Base-by-base conservation (phyloP, 2,888 invertebrate genomes). In the Agonopterix heracliana region DNA sequence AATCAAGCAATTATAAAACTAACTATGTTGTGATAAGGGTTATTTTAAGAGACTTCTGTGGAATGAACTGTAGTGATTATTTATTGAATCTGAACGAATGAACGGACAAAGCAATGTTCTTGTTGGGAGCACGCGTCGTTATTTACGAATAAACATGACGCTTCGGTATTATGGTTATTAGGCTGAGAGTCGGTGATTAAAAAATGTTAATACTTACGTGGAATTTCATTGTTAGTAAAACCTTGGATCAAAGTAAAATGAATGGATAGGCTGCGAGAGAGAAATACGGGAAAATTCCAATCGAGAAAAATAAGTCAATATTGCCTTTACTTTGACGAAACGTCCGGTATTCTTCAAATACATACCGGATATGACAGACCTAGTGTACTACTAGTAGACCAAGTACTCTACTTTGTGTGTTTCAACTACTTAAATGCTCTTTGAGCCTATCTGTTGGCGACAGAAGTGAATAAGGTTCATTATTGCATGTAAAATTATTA, bases 121-220 rank as follows among this genome's bases (percentile, higher is more conserved):
- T 26, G 67, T 68, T 69, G 70, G 54, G 68, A 73, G 74, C 78
- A 76, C 69, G 76, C 73, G 76, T 79, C 81, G 84, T 84, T 85
- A 83, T 84, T 85, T 82, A 81, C 71, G 77, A 79, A 78, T 78
- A 78, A 77, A 84, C 82, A 81, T 71, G 77, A 68, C 66, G 64
- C 59, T 73, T 64, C 61, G 65, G 69, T 65, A 68, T 66, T 64
- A 65, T 51, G 59, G 56, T 26, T 64, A 57, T 17, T 46, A 40
- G 45, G 7, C 14, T 26, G n/a, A 26, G 40, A 46, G 41, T 13
- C 12, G 9, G 38, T 10, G 38, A 11, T 5, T 5, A 38, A 38
- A 38, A 26, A 38, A 9, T n/a, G 38, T 38, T 10, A 38, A 38
- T 38, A 10, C n/a, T 38, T 3, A 38, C 38, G 38, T n/a, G 9